Percentiles rank a stretch among this genome's conserved stretches.
Conservation (phyloP, 2,888 invertebrate genomes). For the Macrosoma leucophasiata region DNA sequence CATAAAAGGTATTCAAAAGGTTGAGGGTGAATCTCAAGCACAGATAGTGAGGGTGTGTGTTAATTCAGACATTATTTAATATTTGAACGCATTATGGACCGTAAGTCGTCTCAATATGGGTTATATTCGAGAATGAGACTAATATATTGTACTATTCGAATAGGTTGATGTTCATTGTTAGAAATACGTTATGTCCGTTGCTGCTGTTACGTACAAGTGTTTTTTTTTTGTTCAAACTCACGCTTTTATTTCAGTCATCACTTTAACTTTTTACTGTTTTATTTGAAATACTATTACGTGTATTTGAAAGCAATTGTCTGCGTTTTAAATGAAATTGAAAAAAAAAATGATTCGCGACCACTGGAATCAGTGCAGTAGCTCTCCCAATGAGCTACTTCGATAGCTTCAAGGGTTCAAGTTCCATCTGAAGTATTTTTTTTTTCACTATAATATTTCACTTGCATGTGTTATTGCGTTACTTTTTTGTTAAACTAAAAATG, state of each 20-base stretch:
- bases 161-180: conserved; percentile 20
- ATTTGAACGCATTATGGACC: background rate
- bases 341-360: too few relatives aligned
- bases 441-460: too few relatives aligned
- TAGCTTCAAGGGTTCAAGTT: too few relatives aligned
- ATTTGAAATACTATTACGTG: too few relatives aligned
- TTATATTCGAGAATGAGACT: background rate
- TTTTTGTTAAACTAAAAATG: too few relatives aligned
- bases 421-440: too few relatives aligned
- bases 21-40: conserved; percentile 53
- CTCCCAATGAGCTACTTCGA: too few relatives aligned
- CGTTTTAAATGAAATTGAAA: too few relatives aligned
- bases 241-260: conserved; percentile 4
- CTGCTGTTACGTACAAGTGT: conserved; percentile 5
- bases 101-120: background rate
- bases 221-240: conserved; percentile 3
- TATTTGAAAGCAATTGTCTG: too few relatives aligned
- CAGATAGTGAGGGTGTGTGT: conserved; percentile 44
- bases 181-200: conserved; percentile 56
- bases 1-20: conserved; percentile 44
- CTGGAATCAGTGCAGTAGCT: too few relatives aligned
- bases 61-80: conserved; percentile 1
- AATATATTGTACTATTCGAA: conserved; percentile 5
- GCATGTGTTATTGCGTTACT: too few relatives aligned
- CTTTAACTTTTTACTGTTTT: too few relatives aligned